Evolutionary conservation across 2,113 vertebrate genomes (phyloP), one percentile per base, ranked within the genome.

Genomic region (Procapra przewalskii): DNA sequence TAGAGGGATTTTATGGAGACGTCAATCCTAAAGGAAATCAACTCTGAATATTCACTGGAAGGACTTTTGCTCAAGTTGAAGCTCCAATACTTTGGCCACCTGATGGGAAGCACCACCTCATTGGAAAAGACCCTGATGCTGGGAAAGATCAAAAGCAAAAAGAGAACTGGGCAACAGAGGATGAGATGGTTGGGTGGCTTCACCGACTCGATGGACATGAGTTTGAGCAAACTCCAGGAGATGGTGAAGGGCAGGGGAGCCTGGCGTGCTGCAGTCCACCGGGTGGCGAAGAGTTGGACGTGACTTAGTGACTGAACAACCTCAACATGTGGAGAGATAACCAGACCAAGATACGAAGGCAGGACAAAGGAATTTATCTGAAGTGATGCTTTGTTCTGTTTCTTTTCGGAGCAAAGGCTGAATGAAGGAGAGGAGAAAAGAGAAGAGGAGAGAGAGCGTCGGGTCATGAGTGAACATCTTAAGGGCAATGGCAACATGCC

Each of bases 201-300:
- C n/a, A 40, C 67, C 0, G 10, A 71, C 67, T 71, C n/a, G 23
- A 23, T 40, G 67, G n/a, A 75, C n/a, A 1, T 23, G 19, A 75
- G 67, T 75, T 23, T 75, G 36, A 23, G 67, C 19, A 40, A 13
- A 75, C 5, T 40, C n/a, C 10, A 12, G 67, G 67, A 75, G n/a
- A 13, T 1, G 19, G 67, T 23, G 67, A 75, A 40, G 19, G n/a
- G n/a, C n/a, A 40, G 19, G 21, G 67, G 19, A 12, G 67, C 5
- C 67, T 40, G 67, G n/a, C 40, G 36, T 40, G 67, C 67, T 40
- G 67, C 5, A 23, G n/a, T 23, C 67, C 67, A 40, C 0, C 0
- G 67, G 10, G n/a, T 3, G 5, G 36, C 3, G 3, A 25, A 75
- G 5, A 40, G 21, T 6, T 13, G 13, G 36, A 40, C 0, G 6